These are phyloP conservation scores for Heteromormyrus szaboi DNA, from an alignment of 2,797 vertebrate species.

Conservation along the genomic window DNA sequence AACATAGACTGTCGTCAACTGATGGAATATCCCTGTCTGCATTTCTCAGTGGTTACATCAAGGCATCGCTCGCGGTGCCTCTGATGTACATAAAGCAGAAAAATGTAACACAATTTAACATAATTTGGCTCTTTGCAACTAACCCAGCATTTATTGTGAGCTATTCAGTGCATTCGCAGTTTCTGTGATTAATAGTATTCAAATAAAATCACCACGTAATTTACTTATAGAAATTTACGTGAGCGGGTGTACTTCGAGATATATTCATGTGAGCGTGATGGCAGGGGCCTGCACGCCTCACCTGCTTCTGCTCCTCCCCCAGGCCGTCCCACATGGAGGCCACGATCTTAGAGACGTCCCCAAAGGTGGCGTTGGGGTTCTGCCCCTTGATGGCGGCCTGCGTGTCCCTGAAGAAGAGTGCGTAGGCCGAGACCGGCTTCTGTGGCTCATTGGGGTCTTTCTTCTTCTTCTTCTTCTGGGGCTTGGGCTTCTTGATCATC, in stretches of 20 bases:
- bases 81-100: conserved; percentile 66
- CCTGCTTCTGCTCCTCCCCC: conserved; percentile 96
- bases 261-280: neutral
- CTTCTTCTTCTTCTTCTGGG: conserved; percentile 99
- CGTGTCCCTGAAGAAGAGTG: conserved; percentile 96
- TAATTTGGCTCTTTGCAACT: neutral
- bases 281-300: conserved; percentile 31
- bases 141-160: neutral
- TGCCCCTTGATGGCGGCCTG: conserved; percentile 96
- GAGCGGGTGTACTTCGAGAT: neutral
- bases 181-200: neutral
- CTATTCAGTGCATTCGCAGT: neutral
- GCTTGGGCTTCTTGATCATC: conserved; percentile 92
- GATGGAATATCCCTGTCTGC: neutral
- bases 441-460: conserved; percentile 96
- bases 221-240: neutral
- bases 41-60: neutral
- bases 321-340: conserved; percentile 98
- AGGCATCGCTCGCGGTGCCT: neutral
- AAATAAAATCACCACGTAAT: neutral
- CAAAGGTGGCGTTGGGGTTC: conserved; percentile 94
- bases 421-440: conserved; percentile 94
- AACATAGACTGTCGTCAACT: conserved; percentile 55
- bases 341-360: conserved; percentile 95
- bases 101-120: conserved; percentile 52